Evolutionary conservation across 2,797 vertebrate genomes (phyloP).

Genomic region (Microctenopoma stevenorrisi): DNA sequence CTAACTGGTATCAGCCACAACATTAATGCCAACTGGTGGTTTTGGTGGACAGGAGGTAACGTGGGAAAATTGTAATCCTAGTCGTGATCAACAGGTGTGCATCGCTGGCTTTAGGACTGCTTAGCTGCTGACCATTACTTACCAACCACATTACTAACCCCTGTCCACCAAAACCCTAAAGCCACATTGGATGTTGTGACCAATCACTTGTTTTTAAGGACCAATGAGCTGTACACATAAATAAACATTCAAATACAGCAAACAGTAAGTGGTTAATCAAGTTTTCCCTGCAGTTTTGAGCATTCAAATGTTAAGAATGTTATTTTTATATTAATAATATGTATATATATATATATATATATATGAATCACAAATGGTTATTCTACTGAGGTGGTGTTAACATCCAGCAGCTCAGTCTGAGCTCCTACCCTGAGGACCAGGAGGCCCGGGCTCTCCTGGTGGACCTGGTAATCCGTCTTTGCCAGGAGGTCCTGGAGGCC

Average conservation of each 20-base stretch:
- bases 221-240: slow-evolving; percentile 1
- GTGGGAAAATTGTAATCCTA: too few relatives aligned
- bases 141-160: too few relatives aligned
- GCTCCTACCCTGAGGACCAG: slow-evolving; percentile 91
- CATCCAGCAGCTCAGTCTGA: slow-evolving; percentile 36
- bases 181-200: too few relatives aligned
- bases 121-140: too few relatives aligned
- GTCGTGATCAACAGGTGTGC: too few relatives aligned
- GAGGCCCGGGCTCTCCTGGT: slow-evolving; percentile 82
- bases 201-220: slow-evolving; percentile 8
- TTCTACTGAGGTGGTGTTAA: slow-evolving; percentile 29
- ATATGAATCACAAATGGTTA: slow-evolving; percentile 21
- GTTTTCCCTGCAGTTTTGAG: slow-evolving; percentile 19
- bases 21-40: too few relatives aligned
- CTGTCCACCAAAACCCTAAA: too few relatives aligned
- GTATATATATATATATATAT: too few relatives aligned
- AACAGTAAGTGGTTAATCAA: slow-evolving; percentile 39
- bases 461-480: slow-evolving; percentile 91
- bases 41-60: too few relatives aligned
- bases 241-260: slow-evolving; percentile 22
- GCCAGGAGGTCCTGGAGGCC: slow-evolving; percentile 91
- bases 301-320: slow-evolving; percentile 17
- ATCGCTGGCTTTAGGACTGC: too few relatives aligned
- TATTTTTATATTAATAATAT: too few relatives aligned
- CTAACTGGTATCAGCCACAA: not conserved